Evolutionary conservation across 2,113 vertebrate genomes (phyloP), one percentile per base, ranked within the genome.

Genomic region (Platanista minor): DNA sequence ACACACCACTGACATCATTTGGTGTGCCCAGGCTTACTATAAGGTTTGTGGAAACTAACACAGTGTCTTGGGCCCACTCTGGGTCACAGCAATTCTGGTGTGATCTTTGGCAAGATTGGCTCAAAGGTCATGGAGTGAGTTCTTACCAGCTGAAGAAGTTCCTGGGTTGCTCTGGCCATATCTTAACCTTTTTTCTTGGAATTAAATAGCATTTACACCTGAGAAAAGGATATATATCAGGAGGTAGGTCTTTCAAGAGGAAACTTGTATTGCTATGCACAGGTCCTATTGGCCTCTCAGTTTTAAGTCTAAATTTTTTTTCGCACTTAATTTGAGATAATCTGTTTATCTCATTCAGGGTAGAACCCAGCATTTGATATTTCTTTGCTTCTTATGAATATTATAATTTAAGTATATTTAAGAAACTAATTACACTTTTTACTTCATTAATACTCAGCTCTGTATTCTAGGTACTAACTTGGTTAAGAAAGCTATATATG

Each of bases 401-500:
- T 85, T 39, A 89, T 83, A 83, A 89, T 77, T 71, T 94, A 93
- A 33, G 3, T 84, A 82, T 87, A 10, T 93, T 92, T 96, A 93
- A 96, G 49, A 94, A 91, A 86, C 54, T 96, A 83, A 84, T 59
- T 95, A 43, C 10, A 61, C 67, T 96, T 97, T 96, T 96, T 96
- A 88, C 77, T 88, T 94, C 67, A 97, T 93, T 98, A 98, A 98
- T 94, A 96, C 87, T 98, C 90, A 90, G 94, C 97, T 96, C 95
- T 99, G 0, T 98, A 69, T 99, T 99, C 97, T 98, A 99, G 99
- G 99, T 99, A 99, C 99, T 98, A 99, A 99, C 99, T 99, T 99
- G 99, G 99, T 99, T 98, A 99, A 99, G 99, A 99, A 99, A 99
- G 99, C 99, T 99, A 99, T 99, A 98, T 99, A 99, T 98, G 99